phyloP scores from a whole-genome alignment of 35 echinoderm and acorn worm species.

The Heliocidaris tuberculata region DNA sequence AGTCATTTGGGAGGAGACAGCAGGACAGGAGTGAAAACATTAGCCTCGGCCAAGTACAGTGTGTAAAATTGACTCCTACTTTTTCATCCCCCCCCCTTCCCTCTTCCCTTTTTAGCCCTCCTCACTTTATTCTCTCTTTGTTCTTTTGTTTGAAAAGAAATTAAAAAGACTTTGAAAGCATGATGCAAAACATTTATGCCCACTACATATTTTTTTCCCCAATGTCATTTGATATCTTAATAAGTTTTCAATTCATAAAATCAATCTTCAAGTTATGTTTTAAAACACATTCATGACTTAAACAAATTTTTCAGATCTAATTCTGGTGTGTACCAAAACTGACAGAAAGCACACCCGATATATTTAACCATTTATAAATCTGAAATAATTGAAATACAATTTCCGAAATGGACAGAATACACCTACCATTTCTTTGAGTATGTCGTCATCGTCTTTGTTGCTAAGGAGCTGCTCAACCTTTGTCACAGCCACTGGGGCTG shows the following conservation, averaged over 20 bases:
- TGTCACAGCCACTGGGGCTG: background rate
- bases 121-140: background rate
- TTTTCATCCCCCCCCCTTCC: background rate
- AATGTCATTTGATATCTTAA: background rate
- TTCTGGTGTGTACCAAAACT: background rate
- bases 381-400: background rate
- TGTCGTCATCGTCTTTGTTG: slow-evolving; percentile 72
- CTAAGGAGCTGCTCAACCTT: slow-evolving; percentile 34
- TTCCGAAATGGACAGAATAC: background rate
- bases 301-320: background rate
- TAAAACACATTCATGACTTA: background rate
- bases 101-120: background rate
- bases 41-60: background rate
- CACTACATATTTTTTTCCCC: background rate
- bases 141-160: background rate
- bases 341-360: background rate
- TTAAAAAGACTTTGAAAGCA: background rate
- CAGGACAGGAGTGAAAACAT: background rate
- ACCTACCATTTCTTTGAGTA: slow-evolving; percentile 75
- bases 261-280: background rate
- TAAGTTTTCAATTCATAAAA: no score
- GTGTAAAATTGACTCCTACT: background rate
- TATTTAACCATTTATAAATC: background rate
- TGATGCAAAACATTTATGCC: background rate
- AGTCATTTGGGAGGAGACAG: background rate